Evolutionary conservation across 2,113 vertebrate species (phyloP), one percentile per base, ranked within the genome.

Genomic region (Maccullochella peelii): DNA sequence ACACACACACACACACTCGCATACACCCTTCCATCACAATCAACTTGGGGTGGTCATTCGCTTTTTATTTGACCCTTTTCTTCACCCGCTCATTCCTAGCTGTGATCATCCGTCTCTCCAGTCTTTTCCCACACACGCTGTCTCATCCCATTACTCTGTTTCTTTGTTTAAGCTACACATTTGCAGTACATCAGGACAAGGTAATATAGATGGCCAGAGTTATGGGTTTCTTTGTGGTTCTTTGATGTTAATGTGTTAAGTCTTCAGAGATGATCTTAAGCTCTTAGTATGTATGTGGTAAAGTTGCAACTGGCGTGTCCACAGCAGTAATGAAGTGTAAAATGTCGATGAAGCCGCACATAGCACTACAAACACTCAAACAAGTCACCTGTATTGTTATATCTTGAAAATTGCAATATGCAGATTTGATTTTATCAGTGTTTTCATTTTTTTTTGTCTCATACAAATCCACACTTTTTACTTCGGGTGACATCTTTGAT

Each of bases 41-140:
- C 75, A 83, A 69, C 58, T 36, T 8, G 0, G 54, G 69, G 82
- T 85, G 83, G 88, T 89, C 81, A 80, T 83, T 78, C 30, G 9
- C 47, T 66, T 83, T 88, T 81, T 65, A 70, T 90, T 68, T 79
- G 57, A 85, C 67, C 74, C 59, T 86, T 81, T 75, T 72, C 65
- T 74, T 82, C 57, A 68, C 27, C 8, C n/a, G 33, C 62, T 74
- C 36, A 74, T 82, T 82, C 58, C 75, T 49, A 1, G 67, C 70
- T 50, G 52, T 49, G 52, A 68, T 76, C 52, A 62, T 15, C 23
- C 8, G 4, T 72, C 65, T 1, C 52, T 80, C 6, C 54, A 11
- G 2, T 72, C 23, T 79, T 71, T 71, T 50, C 65, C 63, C 55
- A 71, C 76, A 68, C 27, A 69, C 2, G 2, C 61, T 7, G 42